A percentile compares a stretch with the other conserved stretches of the same genome.
phyloP scores from a whole-genome alignment of 2,888 invertebrate species.

The Callosobruchus maculatus region DNA sequence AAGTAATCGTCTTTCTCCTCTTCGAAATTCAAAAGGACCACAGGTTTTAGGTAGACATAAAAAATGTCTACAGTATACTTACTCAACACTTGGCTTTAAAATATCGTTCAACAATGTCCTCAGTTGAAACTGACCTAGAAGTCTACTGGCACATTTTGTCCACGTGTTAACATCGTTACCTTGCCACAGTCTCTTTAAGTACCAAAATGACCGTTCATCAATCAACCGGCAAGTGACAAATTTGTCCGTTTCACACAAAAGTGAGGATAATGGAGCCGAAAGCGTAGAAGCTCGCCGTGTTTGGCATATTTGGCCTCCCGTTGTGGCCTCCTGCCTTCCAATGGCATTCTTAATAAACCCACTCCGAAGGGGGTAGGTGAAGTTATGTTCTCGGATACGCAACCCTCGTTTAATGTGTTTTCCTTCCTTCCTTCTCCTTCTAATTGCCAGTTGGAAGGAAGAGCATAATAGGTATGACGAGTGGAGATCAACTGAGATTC shows the following conservation, averaged over 20 bases:
- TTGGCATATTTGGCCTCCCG: conserved; percentile 8
- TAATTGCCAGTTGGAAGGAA: not conserved
- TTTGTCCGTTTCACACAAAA: conserved; percentile 22
- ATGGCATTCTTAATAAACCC: not conserved
- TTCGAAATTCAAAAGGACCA: too few species aligned
- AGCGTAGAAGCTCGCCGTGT: conserved; percentile 11
- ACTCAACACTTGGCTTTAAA: too few species aligned
- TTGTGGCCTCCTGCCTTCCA: not conserved
- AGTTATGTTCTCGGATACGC: not conserved
- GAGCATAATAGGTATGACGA: not conserved
- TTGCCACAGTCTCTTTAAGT: not conserved
- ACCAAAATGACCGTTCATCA: conserved; percentile 22
- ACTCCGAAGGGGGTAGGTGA: not conserved
- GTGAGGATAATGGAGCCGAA: conserved; percentile 17
- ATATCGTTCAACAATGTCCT: too few species aligned
- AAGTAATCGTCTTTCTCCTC: too few species aligned
- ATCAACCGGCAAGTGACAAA: conserved; percentile 24
- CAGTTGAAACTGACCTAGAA: not conserved
- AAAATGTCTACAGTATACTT: too few species aligned
- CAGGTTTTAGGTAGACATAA: too few species aligned
- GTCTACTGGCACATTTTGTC: not conserved
- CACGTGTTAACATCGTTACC: not conserved
- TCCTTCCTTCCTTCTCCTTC: not conserved
- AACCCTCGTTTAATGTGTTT: not conserved
- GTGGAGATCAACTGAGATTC: not conserved